Percentiles rank a stretch among this genome's conserved stretches.
These are phyloP conservation scores for Mugil cephalus DNA, from an alignment of 2,113 vertebrate genomes.

Conservation along the genomic window DNA sequence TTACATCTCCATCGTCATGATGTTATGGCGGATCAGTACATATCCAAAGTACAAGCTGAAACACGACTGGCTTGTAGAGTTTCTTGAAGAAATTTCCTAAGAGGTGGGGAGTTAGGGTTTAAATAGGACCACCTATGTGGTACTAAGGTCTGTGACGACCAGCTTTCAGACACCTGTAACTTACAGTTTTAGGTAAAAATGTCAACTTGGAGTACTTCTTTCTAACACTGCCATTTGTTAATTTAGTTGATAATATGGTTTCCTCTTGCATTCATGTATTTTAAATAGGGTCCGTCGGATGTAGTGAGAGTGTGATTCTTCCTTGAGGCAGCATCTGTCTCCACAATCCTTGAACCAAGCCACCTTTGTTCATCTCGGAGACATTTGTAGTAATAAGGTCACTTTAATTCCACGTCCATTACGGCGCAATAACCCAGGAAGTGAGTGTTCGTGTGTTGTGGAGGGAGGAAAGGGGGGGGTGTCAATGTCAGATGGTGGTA, in stretches of 20 bases:
- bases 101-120: too few species aligned
- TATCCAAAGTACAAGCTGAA: too few species aligned
- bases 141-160: too few species aligned
- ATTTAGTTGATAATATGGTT: neutral
- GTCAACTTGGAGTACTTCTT: too few species aligned
- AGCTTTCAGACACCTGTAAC: too few species aligned
- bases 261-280: neutral
- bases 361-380: conserved; percentile 29
- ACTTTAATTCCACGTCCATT: conserved; percentile 43
- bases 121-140: too few species aligned
- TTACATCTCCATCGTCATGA: too few species aligned
- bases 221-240: neutral
- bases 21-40: too few species aligned
- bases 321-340: neutral
- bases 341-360: conserved; percentile 46
- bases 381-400: conserved; percentile 22
- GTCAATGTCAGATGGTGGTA: conserved; percentile 72
- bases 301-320: neutral
- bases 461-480: neutral
- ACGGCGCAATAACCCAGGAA: conserved; percentile 15
- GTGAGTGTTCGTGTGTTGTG: conserved; percentile 18
- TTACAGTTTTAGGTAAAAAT: neutral
- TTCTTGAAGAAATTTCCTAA: too few species aligned
- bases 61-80: too few species aligned
- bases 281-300: too few species aligned